Evolutionary conservation across 1,140 invertebrate species (phyloP), one percentile per base, ranked within the genome.

Genomic region (Monomorium pharaonis): DNA sequence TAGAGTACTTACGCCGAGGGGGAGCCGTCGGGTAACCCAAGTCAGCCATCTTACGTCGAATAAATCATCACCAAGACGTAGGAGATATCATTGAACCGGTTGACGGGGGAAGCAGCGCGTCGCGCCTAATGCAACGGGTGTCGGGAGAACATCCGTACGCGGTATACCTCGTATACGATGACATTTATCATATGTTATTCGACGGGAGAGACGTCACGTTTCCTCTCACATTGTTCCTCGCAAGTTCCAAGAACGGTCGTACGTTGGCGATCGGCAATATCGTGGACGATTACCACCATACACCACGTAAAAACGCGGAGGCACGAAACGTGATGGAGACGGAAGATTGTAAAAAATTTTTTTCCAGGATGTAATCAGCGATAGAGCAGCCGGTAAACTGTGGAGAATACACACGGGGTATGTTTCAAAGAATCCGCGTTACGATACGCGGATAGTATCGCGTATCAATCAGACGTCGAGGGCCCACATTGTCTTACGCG

Each of bases 51-150:
- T 94, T 94, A 93, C 90, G 92, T 92, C 93, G 92, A 94, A 95
- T 95, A 95, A 95, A 95, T 95, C 94, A 95, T 95, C 93, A 92
- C 92, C 67, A 78, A 92, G 91, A 93, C 91, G 92, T 94, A 92
- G 65, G 91, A 94, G 94, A 95, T 95, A 95, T 94, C 94, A 93
- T 94, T 94, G 94, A 93, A 93, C 90, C 93, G 92, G 93, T 94
- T 94, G 93, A 94, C 90, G 92, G 90, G 72, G 75, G n/a, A n/a
- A n/a, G n/a, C n/a, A 90, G 85, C 86, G 77, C 88, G 86, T 88
- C 83, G 84, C 78, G 75, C 60, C 85, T 84, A 9, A 87, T 90
- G 69, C 85, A 92, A 85, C 89, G 87, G 91, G 90, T 92, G 91
- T 86, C 88, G 85, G 62, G 65, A 81, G 77, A 89, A 65, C 83